Conservation (phyloP, 2,797 vertebrate species). For the Syngnathus acus region DNA sequence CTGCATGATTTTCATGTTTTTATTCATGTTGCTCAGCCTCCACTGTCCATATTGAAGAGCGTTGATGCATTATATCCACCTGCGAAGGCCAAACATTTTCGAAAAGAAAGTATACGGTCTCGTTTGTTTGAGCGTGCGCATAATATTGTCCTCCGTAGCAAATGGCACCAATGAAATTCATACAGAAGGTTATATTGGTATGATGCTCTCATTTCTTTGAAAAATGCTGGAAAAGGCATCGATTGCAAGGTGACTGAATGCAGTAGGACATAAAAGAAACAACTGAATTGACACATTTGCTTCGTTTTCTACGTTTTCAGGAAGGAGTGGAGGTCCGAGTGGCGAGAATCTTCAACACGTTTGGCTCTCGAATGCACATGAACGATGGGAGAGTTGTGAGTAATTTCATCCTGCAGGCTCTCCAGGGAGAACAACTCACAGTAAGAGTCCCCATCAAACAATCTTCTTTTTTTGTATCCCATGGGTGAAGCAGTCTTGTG, state of each 20-base stretch:
- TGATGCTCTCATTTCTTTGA: neutral
- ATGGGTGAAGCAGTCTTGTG: neutral
- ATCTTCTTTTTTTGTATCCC: neutral
- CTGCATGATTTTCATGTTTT: slow-evolving; percentile 54
- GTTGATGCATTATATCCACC: slow-evolving; percentile 16
- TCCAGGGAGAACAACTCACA: slow-evolving; percentile 92
- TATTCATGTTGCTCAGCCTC: slow-evolving; percentile 42
- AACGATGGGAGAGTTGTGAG: slow-evolving; percentile 97
- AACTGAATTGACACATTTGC: neutral
- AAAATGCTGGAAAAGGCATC: neutral
- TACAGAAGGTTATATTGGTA: neutral
- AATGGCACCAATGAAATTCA: neutral
- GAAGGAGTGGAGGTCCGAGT: slow-evolving; percentile 98
- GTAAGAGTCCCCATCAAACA: slow-evolving; percentile 58
- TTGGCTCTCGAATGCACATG: slow-evolving; percentile 98
- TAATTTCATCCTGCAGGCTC: slow-evolving; percentile 96
- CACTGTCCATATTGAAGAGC: slow-evolving; percentile 3
- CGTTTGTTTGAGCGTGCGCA: neutral
- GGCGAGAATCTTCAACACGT: slow-evolving; percentile 97
- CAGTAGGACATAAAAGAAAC: neutral
- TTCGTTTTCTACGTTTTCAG: slow-evolving; percentile 57
- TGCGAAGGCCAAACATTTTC: slow-evolving; percentile 25
- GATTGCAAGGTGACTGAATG: neutral
- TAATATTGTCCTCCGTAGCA: neutral
- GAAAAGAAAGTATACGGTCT: neutral